Evolutionary conservation across 2,888 invertebrate species (phyloP).

Genomic region (Gastracanthus pulcherrimus): DNA sequence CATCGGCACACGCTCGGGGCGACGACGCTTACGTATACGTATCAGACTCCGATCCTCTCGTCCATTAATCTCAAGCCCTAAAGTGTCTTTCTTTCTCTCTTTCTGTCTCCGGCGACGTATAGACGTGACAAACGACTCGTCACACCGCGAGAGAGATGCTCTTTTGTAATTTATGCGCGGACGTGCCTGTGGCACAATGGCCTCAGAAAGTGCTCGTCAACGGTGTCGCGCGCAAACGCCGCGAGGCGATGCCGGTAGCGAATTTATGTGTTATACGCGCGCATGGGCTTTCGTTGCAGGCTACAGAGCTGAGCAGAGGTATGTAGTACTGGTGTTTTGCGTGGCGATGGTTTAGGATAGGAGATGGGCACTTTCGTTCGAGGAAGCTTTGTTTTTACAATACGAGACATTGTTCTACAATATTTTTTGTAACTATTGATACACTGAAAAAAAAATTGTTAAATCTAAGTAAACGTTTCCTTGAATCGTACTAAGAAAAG

Average conservation of each 20-base stretch:
- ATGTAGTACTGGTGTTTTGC: no score
- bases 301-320: no score
- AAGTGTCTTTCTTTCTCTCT: background rate
- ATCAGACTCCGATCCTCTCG: background rate
- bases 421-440: background rate
- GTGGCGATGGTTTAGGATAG: no score
- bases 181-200: conserved; percentile 33
- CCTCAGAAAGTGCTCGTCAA: conserved; percentile 64
- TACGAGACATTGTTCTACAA: background rate
- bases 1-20: background rate
- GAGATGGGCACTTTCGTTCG: no score
- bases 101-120: background rate
- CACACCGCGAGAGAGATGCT: background rate
- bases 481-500: no score
- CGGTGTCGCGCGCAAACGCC: no score
- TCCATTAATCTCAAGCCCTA: background rate
- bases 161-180: conserved; percentile 27
- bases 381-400: no score
- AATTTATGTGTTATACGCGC: no score
- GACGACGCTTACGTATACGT: background rate
- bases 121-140: conserved; percentile 4
- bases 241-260: conserved; percentile 30
- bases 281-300: no score
- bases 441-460: no score
- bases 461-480: no score